Base-by-base conservation (phyloP, 2,888 invertebrate genomes). In the Agrotis ipsilon region DNA sequence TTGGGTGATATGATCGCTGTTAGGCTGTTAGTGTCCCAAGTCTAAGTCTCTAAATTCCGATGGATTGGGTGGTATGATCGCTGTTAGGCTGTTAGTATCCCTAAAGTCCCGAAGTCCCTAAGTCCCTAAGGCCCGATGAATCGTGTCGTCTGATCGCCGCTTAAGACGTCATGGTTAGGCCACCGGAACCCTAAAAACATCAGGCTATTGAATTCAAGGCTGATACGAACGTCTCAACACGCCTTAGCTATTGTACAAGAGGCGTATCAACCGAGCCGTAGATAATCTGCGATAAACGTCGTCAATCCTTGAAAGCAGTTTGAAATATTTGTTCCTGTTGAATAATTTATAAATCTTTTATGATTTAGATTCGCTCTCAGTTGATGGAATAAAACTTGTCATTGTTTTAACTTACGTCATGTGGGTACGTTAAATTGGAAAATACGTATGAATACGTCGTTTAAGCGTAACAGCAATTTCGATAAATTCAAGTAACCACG, bases 231-330 rank as follows among this genome's bases (percentile, higher is more conserved):
- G 57, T 78, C 71, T 78, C 60, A 65, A 76, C 75, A 72, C 66
- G 64, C 72, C 71, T 81, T 59, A 65, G 73, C 81, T 61, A 88
- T 89, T 90, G 89, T 88, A 81, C 80, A 78, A 83, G 46, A 70
- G 76, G 82, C 86, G 86, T 89, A 89, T 87, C 90, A 87, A 89
- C 72, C 83, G 81, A 83, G 79, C 88, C 92, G 88, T 92, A 84
- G 85, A 92, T 92, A 94, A 94, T 94, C 90, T 82, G 86, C 85
- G 88, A 92, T 94, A 92, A 92, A 92, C 91, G 90, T 90, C 89
- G 81, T 73, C 80, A 71, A 80, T 82, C 90, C 92, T 92, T 92
- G 89, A 88, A 87, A 43, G 27, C 11, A 48, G 45, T 60, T 39
- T 73, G 87, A 87, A 80, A 84, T 85, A 85, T 86, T 83, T 81